Evolutionary conservation across 2,113 vertebrate species (phyloP).

Genomic region (Sterrhoptilus dennistouni): DNA sequence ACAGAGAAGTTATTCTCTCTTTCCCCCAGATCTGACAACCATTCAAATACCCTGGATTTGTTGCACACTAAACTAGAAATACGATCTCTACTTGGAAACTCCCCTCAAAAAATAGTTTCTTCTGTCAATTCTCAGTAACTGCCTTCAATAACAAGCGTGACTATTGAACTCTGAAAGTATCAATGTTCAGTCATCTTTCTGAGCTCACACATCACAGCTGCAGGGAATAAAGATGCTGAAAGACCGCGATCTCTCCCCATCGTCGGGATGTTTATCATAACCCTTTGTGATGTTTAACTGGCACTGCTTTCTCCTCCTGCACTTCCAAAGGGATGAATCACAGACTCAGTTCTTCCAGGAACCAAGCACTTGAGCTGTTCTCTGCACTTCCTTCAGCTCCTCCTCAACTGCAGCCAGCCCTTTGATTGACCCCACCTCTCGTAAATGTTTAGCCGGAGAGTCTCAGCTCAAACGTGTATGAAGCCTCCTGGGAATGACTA

Average conservation of each 20-base stretch:
- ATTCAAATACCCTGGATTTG: not conserved
- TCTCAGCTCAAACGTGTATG: not conserved
- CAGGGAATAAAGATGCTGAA: conserved; percentile 1
- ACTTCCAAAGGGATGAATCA: conserved; percentile 46
- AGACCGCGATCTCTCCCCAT: not conserved
- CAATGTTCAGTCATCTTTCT: not conserved
- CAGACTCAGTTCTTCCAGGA: conserved; percentile 11
- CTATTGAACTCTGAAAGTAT: conserved; percentile 33
- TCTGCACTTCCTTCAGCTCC: conserved; percentile 14
- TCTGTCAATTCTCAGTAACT: conserved; percentile 28
- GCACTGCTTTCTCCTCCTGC: conserved; percentile 22
- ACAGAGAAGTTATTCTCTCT: not conserved
- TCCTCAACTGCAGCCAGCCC: conserved; percentile 25
- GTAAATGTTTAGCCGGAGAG: not conserved
- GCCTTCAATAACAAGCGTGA: not conserved
- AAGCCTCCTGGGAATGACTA: not conserved
- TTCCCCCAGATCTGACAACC: conserved; percentile 7
- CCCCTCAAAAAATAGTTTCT: conserved; percentile 40
- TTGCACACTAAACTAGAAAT: conserved; percentile 26
- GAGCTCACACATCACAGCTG: conserved; percentile 38
- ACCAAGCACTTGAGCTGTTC: conserved; percentile 28
- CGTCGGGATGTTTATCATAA: not conserved
- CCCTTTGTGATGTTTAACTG: conserved; percentile 37
- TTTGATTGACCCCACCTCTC: conserved; percentile 28
- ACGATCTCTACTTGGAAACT: conserved; percentile 29